Evolutionary conservation across 2,888 invertebrate species (phyloP), one percentile per base, ranked within the genome.

Genomic region (Colostygia pectinataria): DNA sequence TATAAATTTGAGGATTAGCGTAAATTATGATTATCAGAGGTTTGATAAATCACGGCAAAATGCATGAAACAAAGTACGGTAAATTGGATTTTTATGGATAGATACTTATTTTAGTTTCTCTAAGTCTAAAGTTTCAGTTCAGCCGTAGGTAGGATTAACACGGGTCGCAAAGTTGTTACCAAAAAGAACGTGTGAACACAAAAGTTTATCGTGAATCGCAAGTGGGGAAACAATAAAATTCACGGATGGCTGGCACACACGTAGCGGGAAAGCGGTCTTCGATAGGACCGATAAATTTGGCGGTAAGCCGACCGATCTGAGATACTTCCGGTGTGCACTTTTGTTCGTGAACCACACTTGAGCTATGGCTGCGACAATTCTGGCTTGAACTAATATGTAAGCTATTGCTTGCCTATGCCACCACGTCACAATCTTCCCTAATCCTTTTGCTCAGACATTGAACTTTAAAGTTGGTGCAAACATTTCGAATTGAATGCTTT

Each of bases 211-310:
- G 67, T 63, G 59, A 66, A 71, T 71, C 71, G 71, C 65, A 67
- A 67, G 55, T 68, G 68, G 70, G 81, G 76, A 80, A 83, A 80
- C 83, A 83, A 84, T 85, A 84, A 86, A 86, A 85, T 85, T 81
- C 73, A 83, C 83, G 80, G 80, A 72, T 80, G 77, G 72, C 72
- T 74, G 72, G 71, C 65, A 59, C 64, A 58, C 62, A 59, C 33
- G 50, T 32, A 45, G 23, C 40, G 15, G 59, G 61, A 59, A 63
- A 65, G 59, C 64, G 63, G 59, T 67, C 58, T 62, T 65, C 71
- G 61, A 66, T 63, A 65, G 61, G 47, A 56, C 51, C 72, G 56
- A 79, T 81, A 80, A 80, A 81, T 81, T 75, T 72, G 67, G 65
- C 67, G 60, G 67, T 65, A 67, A 71, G 67, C 71, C 72, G 68